Base-by-base conservation (phyloP, 2,888 invertebrate genomes). In the Thyatira batis region DNA sequence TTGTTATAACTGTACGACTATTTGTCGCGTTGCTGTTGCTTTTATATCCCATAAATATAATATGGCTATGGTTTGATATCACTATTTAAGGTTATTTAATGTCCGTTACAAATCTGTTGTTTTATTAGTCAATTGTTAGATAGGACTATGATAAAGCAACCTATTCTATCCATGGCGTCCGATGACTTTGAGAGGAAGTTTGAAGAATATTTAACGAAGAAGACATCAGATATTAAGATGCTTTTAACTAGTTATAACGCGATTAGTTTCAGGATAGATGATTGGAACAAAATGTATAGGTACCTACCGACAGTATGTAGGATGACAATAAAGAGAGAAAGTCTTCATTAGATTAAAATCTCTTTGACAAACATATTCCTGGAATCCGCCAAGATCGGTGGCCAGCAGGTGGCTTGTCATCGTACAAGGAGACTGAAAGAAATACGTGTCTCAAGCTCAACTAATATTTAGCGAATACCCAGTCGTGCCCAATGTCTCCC, bases 401-500 rank as follows among this genome's bases (percentile, higher is more conserved):
- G 17, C 11, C 39, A 39, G 39, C 39, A 39, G 39, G 39, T 39
- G 17, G 39, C 17, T 39, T 39, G 39, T 39, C 39, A 17, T 39
- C 39, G 39, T 17, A 39, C 39, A 39, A 39, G 39, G 39, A 39
- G 13, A 17, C n/a, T 39, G 17, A 39, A 17, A 39, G 39, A 39
- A 17, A 17, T 39, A 39, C 39, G 13, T n/a, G 39, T 17, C 39
- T 39, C 8, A 8, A 17, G 17, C 17, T 39, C 39, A 23, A 45
- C n/a, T 27, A 27, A 48, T 48, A 48, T 48, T 48, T 27, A 48
- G 48, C 48, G 25, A 27, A 48, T 27, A 27, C 27, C 17, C 48
- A 48, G 21, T 48, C 44, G 33, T 54, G 45, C 23, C 50, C 46
- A 39, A 65, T 56, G 69, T 52, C 54, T 62, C 64, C 65, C 67